Conservation (phyloP, 2,113 vertebrate species). For the Alosa alosa region DNA sequence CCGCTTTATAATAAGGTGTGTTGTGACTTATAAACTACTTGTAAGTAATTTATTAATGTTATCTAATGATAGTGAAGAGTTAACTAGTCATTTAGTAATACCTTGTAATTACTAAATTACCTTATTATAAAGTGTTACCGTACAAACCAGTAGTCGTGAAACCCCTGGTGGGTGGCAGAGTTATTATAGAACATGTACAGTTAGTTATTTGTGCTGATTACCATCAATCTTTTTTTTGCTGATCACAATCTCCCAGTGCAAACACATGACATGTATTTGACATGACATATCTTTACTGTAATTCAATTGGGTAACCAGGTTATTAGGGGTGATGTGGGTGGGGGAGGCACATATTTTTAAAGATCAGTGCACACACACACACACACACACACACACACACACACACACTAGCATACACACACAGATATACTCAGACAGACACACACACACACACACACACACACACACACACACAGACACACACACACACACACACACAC, state of each 20-base stretch:
- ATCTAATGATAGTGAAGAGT: too few species aligned
- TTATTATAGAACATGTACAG: too few species aligned
- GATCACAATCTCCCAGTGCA: neutral
- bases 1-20: too few species aligned
- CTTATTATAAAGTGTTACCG: too few species aligned
- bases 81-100: too few species aligned
- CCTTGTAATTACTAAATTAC: too few species aligned
- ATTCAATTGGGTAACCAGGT: slow-evolving; percentile 51
- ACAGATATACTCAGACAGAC: slow-evolving; percentile 13
- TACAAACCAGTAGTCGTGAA: too few species aligned
- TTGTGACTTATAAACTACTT: too few species aligned
- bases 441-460: slow-evolving; percentile 26
- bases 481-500: neutral
- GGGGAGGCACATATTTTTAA: slow-evolving; percentile 63
- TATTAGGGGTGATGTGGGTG: slow-evolving; percentile 56
- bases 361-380: slow-evolving; percentile 57
- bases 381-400: too few species aligned
- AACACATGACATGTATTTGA: neutral
- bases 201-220: too few species aligned
- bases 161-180: too few species aligned
- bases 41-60: too few species aligned
- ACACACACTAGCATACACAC: neutral
- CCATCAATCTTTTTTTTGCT: neutral
- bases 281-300: neutral
- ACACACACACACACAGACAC: slow-evolving; percentile 5